Conservation (phyloP, 2,888 invertebrate genomes). For the Ormyrus thymus region DNA sequence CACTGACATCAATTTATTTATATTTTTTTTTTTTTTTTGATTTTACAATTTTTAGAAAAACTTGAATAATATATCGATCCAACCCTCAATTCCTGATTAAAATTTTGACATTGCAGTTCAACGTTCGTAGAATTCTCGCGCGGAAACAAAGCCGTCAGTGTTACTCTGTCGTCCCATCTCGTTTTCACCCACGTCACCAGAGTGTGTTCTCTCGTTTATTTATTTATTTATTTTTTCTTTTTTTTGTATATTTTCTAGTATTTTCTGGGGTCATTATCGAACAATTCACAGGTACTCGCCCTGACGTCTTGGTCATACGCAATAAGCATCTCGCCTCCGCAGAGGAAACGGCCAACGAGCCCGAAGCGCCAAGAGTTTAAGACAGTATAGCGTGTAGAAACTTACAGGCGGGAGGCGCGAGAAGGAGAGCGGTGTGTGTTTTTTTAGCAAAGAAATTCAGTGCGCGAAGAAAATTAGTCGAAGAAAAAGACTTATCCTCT, state of each 20-base stretch:
- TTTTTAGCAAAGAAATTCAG: slow-evolving; percentile 8
- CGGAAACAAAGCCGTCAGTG: slow-evolving; percentile 21
- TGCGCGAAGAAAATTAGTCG: background rate
- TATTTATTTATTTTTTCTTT: slow-evolving; percentile 11
- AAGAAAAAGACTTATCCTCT: too few relatives aligned
- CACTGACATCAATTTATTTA: slow-evolving; percentile 14
- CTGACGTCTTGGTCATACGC: slow-evolving; percentile 46
- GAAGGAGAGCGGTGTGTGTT: background rate
- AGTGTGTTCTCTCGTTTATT: background rate
- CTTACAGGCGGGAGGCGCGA: slow-evolving; percentile 8
- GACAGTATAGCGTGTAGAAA: slow-evolving; percentile 24
- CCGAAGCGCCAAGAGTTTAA: slow-evolving; percentile 5
- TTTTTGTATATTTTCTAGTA: background rate
- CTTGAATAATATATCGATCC: background rate
- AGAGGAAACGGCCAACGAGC: background rate
- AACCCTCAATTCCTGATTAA: slow-evolving; percentile 47
- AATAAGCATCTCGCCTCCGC: slow-evolving; percentile 19
- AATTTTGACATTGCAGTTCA: slow-evolving; percentile 47
- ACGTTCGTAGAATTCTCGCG: background rate
- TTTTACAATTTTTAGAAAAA: slow-evolving; percentile 1
- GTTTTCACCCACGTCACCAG: slow-evolving; percentile 38
- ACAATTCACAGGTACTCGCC: slow-evolving; percentile 53
- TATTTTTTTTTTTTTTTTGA: background rate
- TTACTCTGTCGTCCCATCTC: slow-evolving; percentile 11
- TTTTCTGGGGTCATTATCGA: slow-evolving; percentile 52